A percentile compares a stretch with the other conserved stretches of the same genome.
phyloP scores from a whole-genome alignment of 2,888 invertebrate species.

The Caenorhabditis sp. region DNA sequence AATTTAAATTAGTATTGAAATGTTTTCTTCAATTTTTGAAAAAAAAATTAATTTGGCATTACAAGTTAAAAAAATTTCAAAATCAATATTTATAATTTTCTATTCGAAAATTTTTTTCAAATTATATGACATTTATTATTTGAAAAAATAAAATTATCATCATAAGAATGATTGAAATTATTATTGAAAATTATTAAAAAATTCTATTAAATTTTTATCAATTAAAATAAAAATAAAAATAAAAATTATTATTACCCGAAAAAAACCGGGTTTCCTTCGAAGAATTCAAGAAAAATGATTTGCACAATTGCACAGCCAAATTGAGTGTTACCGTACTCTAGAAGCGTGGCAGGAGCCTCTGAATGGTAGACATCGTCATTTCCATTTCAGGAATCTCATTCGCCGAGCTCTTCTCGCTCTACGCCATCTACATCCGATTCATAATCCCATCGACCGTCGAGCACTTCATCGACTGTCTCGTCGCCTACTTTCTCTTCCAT shows the following conservation, averaged over 20 bases:
- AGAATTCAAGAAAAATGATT: background rate
- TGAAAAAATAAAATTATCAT: too few relatives aligned
- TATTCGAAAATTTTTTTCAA: too few relatives aligned
- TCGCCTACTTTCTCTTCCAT: conserved; percentile 57
- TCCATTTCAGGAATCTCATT: conserved; percentile 45
- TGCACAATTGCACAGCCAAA: too few relatives aligned
- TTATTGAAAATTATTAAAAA: too few relatives aligned
- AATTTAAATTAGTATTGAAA: too few relatives aligned
- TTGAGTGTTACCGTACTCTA: background rate
- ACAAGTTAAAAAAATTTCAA: too few relatives aligned
- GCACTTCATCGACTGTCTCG: conserved; percentile 24
- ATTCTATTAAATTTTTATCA: conserved; percentile 1
- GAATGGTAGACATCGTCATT: too few relatives aligned
- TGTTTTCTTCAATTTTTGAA: too few relatives aligned
- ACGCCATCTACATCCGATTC: conserved; percentile 18
- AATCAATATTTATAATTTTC: too few relatives aligned
- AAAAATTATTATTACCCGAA: background rate
- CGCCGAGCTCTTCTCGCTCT: conserved; percentile 36
- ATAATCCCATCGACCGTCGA: conserved; percentile 38
- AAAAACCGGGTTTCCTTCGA: background rate
- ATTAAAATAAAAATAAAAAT: background rate
- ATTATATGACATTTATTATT: too few relatives aligned
- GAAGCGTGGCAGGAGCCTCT: background rate
- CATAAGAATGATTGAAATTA: too few relatives aligned
- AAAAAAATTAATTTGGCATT: too few relatives aligned